phyloP scores from a whole-genome alignment of 2,888 invertebrate genomes.

The Cylindroiulus punctatus region DNA sequence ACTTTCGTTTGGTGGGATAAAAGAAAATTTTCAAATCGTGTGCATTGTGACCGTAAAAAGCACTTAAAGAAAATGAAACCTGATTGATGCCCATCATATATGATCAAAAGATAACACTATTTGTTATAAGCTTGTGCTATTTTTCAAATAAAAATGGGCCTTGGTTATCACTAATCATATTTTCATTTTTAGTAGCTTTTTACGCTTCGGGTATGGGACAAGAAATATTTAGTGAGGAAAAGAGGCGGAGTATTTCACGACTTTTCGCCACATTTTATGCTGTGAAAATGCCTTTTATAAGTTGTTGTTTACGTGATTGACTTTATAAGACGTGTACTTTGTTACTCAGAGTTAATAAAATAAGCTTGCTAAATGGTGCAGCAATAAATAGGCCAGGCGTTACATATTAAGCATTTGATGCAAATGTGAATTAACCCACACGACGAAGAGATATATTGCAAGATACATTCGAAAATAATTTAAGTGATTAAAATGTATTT shows the following conservation, averaged over 20 bases:
- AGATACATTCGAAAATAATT: no score
- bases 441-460: no score
- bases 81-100: constrained; percentile 11
- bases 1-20: neutral
- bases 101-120: constrained; percentile 41
- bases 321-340: neutral
- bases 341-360: constrained; percentile 3
- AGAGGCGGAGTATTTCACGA: constrained; percentile 35
- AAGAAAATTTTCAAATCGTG: neutral
- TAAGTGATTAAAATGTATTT: no score
- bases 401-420: neutral
- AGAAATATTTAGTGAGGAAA: constrained; percentile 3
- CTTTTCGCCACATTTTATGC: constrained; percentile 4
- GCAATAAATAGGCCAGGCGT: constrained; percentile 7
- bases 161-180: constrained; percentile 4
- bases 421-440: constrained; percentile 1
- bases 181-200: neutral
- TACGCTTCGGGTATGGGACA: neutral
- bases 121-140: constrained; percentile 22
- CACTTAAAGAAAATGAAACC: neutral
- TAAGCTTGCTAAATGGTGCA: neutral
- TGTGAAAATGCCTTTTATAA: neutral
- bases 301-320: neutral
- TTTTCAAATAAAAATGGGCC: neutral
- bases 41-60: neutral